phyloP scores from a whole-genome alignment of 2,888 invertebrate species.

The Chrysotoxum bicinctum region DNA sequence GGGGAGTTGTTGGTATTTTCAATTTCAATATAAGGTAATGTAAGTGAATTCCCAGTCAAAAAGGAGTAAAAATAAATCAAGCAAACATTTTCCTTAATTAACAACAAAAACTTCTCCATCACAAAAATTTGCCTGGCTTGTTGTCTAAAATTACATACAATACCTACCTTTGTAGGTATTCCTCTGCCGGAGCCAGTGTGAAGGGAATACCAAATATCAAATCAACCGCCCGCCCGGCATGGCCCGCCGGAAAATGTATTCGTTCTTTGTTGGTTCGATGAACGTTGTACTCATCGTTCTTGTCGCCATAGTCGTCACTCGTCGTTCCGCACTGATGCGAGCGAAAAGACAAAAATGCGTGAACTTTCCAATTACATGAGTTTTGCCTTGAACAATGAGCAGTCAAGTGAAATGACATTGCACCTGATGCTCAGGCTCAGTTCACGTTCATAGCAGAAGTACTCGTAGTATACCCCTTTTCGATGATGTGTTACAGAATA shows the following conservation, averaged over 20 bases:
- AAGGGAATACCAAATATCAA: slow-evolving; percentile 1
- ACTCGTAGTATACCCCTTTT: not conserved
- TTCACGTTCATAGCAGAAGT: slow-evolving; percentile 9
- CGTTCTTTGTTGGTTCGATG: not conserved
- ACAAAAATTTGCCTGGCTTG: slow-evolving; percentile 25
- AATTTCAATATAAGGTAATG: slow-evolving; percentile 22
- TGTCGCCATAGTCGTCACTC: not conserved
- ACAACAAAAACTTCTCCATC: slow-evolving; percentile 50
- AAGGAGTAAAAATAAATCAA: slow-evolving; percentile 47
- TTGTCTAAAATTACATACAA: slow-evolving; percentile 27
- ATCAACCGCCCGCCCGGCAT: not conserved
- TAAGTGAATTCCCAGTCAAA: not conserved
- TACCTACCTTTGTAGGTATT: not conserved
- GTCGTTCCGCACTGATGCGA: slow-evolving; percentile 25
- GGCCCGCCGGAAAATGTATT: not conserved
- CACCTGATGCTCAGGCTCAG: slow-evolving; percentile 24
- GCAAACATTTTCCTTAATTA: slow-evolving; percentile 53
- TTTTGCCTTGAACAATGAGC: slow-evolving; percentile 41
- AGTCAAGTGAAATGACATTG: slow-evolving; percentile 42
- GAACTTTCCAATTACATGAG: slow-evolving; percentile 51
- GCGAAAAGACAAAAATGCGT: slow-evolving; percentile 58
- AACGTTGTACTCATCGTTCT: not conserved
- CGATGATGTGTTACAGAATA: slow-evolving; percentile 51
- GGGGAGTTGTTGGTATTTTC: slow-evolving; percentile 8
- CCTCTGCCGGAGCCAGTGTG: not conserved